Evolutionary conservation across 2,888 invertebrate genomes (phyloP).

Genomic region (Lacanobia wlatinum): DNA sequence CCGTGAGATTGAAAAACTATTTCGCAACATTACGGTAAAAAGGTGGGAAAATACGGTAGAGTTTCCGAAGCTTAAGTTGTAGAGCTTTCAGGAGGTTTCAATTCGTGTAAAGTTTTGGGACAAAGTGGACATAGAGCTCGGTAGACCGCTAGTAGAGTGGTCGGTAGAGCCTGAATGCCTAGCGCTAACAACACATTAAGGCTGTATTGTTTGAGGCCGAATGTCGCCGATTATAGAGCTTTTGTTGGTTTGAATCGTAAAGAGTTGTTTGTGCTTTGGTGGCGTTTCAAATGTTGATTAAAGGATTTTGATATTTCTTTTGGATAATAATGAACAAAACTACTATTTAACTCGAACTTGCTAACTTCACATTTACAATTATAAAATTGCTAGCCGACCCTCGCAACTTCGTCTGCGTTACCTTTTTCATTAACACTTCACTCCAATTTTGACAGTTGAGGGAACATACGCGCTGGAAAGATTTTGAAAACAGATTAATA

Average conservation of each 20-base stretch:
- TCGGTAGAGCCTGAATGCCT: slow-evolving; percentile 29
- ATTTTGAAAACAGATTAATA: too few species aligned
- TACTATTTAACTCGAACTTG: too few species aligned
- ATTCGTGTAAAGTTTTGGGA: slow-evolving; percentile 59
- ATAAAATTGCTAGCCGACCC: too few species aligned
- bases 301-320: neutral
- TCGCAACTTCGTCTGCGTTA: too few species aligned
- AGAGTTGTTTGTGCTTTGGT: neutral
- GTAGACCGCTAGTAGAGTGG: slow-evolving; percentile 53
- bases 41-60: slow-evolving; percentile 56
- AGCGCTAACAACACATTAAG: slow-evolving; percentile 29
- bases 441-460: too few species aligned
- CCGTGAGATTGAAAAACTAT: slow-evolving; percentile 62
- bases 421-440: too few species aligned
- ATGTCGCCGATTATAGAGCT: slow-evolving; percentile 1
- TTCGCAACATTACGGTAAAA: slow-evolving; percentile 49
- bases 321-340: neutral
- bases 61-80: slow-evolving; percentile 57
- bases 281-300: neutral
- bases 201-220: slow-evolving; percentile 22
- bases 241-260: slow-evolving; percentile 1
- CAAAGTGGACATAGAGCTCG: slow-evolving; percentile 52
- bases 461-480: too few species aligned
- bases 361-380: too few species aligned
- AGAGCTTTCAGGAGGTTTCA: slow-evolving; percentile 57